A percentile compares a stretch with the other conserved stretches of the same genome.
Conservation (phyloP, 2,888 invertebrate genomes). For the Pristionchus japonicus region DNA sequence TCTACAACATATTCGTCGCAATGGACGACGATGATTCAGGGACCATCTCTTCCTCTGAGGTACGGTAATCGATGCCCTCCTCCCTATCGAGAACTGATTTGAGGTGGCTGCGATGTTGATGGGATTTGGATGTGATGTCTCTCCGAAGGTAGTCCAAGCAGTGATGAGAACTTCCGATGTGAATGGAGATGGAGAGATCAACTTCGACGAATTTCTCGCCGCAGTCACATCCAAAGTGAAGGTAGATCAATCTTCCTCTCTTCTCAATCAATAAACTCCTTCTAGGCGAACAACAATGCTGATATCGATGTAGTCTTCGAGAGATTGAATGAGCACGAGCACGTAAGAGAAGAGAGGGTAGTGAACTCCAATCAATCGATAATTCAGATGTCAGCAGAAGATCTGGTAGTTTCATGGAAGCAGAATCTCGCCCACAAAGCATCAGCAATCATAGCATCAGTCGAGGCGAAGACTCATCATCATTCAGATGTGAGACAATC, state of each 20-base stretch:
- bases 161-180: slow-evolving; percentile 65
- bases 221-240: slow-evolving; percentile 65
- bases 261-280: background rate
- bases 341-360: background rate
- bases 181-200: slow-evolving; percentile 65
- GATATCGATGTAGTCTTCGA: slow-evolving; percentile 61
- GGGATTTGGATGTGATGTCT: slow-evolving; percentile 64
- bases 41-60: slow-evolving; percentile 63
- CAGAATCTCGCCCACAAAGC: slow-evolving; percentile 62
- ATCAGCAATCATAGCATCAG: slow-evolving; percentile 40
- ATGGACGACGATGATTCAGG: slow-evolving; percentile 67
- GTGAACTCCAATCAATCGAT: background rate
- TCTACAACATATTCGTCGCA: slow-evolving; percentile 63
- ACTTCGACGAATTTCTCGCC: slow-evolving; percentile 65
- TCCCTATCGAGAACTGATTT: slow-evolving; percentile 10
- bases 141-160: slow-evolving; percentile 67
- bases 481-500: background rate
- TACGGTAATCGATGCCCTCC: slow-evolving; percentile 33
- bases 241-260: slow-evolving; percentile 46
- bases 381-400: slow-evolving; percentile 63
- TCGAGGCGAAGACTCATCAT: slow-evolving; percentile 20
- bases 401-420: slow-evolving; percentile 64
- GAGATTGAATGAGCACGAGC: slow-evolving; percentile 57
- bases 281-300: slow-evolving; percentile 59
- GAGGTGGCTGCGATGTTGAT: slow-evolving; percentile 63